Percentiles rank a stretch among this genome's conserved stretches.
Conservation (phyloP, 2,888 invertebrate genomes). For the Rhamphomyia laevipes region DNA sequence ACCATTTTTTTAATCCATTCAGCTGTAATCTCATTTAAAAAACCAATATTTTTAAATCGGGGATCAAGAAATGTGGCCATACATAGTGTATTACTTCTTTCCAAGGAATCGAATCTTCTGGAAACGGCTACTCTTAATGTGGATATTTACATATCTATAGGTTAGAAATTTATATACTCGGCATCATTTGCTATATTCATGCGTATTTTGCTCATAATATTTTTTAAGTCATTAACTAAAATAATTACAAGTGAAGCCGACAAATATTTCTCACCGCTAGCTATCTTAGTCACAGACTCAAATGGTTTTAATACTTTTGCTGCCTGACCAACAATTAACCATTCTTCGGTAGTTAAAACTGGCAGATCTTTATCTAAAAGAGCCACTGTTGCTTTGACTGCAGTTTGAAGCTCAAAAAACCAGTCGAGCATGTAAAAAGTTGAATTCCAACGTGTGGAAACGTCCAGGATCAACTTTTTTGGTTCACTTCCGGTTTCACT, state of each 20-base stretch:
- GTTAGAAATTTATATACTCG: no score
- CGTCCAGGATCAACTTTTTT: slow-evolving; percentile 1
- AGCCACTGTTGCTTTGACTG: background rate
- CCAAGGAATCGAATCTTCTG: background rate
- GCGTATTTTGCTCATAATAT: background rate
- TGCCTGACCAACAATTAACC: slow-evolving; percentile 13
- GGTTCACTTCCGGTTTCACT: background rate
- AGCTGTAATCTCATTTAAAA: background rate
- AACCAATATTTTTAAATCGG: background rate
- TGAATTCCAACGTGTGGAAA: background rate
- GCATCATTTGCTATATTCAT: no score
- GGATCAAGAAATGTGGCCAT: background rate
- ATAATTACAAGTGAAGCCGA: slow-evolving; percentile 16
- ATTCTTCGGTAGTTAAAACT: slow-evolving; percentile 13
- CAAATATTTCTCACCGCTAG: slow-evolving; percentile 17
- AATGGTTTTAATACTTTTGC: slow-evolving; percentile 16
- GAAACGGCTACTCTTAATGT: background rate
- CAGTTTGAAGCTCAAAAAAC: background rate
- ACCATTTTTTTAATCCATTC: background rate
- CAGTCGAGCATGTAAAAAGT: slow-evolving; percentile 1
- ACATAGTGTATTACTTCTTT: background rate
- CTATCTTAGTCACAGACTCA: slow-evolving; percentile 16
- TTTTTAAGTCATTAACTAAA: slow-evolving; percentile 14
- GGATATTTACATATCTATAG: no score
- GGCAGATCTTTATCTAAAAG: background rate